Base-by-base conservation (phyloP, 2,113 vertebrate species). In the Peromyscus californicus region DNA sequence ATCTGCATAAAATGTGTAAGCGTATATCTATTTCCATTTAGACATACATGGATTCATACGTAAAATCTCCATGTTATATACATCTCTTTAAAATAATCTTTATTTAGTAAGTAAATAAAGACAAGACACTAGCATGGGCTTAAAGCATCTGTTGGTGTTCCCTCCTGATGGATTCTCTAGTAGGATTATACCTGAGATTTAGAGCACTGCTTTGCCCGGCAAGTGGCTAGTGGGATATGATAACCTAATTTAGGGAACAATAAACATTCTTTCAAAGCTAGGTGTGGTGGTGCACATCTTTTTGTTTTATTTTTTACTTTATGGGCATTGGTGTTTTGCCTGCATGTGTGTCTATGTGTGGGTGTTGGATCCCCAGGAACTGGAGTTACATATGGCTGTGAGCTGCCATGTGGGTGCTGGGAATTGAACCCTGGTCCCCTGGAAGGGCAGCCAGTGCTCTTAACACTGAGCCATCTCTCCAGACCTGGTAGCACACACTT, bases 241-340 rank as follows among this genome's bases (percentile, higher is more conserved):
- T 72, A 65, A 84, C 8, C 80, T 12, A 36, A 80, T n/a, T 89
- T 13, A 78, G 7, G n/a, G 24, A 36, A 72, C 8, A 91, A 51
- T 22, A 94, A 75, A 94, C 22, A 70, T 87, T 94, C 65, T 89
- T 96, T 97, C 21, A 96, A 42, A 82, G 51, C 51, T 33, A 36
- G n/a, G 22, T 75, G 24, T 63, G 24, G 22, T 63, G 26, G 57
- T 1, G 2, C 82, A 83, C 7, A 29, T n/a, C 13, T 84, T 84
- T 39, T 70, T 70, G 2, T 70, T n/a, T 70, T 36, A 13, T 67
- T 67, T 67, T 70, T 36, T 17, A 70, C 36, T 70, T 70, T 70
- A 70, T 70, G 69, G 17, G 69, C 69, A 36, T 36, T 70, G 15
- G 69, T 70, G 69, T 70, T 36, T 70, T 36, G 15, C 36, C 33